Evolutionary conservation across 2,888 invertebrate species (phyloP).

Genomic region (Epistrophe grossulariae): DNA sequence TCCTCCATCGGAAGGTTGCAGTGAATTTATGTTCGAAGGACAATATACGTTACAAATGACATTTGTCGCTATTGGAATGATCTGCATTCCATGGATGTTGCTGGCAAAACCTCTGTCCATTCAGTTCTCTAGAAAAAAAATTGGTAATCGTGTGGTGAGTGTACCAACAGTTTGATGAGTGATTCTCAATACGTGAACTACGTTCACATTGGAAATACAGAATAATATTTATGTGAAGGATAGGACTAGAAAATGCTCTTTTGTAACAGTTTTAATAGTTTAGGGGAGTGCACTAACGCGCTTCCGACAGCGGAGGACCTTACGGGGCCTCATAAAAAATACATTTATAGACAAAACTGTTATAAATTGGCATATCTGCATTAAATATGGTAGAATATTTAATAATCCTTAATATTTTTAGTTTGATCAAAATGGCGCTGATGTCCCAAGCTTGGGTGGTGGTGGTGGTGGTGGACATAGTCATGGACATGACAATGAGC

Average conservation of each 20-base stretch:
- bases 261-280: too few relatives aligned
- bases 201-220: too few relatives aligned
- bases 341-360: too few relatives aligned
- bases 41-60: conserved; percentile 90
- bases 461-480: conserved; percentile 79
- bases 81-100: conserved; percentile 97
- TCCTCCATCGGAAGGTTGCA: conserved; percentile 83
- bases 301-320: too few relatives aligned
- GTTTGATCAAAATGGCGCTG: conserved; percentile 36
- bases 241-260: too few relatives aligned
- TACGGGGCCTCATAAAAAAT: too few relatives aligned
- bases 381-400: too few relatives aligned
- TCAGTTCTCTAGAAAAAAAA: conserved; percentile 79
- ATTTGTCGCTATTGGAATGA: conserved; percentile 91
- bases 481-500: conserved; percentile 85
- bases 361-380: too few relatives aligned
- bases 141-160: conserved; percentile 48
- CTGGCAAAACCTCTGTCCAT: conserved; percentile 95
- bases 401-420: not conserved
- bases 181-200: too few relatives aligned
- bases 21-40: conserved; percentile 88
- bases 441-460: conserved; percentile 83
- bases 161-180: too few relatives aligned
- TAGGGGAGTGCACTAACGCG: too few relatives aligned
- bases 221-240: too few relatives aligned